Conservation (phyloP, 2,888 invertebrate species). For the Bhutanitis thaidina region DNA sequence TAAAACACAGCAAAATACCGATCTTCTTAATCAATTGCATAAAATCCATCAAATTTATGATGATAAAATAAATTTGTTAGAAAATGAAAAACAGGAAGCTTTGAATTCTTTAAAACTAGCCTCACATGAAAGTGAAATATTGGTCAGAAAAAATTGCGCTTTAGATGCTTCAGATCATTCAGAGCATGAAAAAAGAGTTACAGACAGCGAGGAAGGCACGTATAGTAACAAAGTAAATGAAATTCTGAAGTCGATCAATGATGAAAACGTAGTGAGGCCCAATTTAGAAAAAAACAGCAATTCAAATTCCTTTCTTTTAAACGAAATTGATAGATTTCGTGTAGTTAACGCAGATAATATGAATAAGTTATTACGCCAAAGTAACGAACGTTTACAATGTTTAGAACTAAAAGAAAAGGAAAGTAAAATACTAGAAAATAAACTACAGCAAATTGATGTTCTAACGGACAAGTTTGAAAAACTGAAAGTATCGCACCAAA, state of each 20-base stretch:
- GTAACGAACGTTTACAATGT: slow-evolving; percentile 38
- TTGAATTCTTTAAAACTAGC: slow-evolving; percentile 43
- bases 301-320: slow-evolving; percentile 36
- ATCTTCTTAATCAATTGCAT: slow-evolving; percentile 39
- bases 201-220: neutral
- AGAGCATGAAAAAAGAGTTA: slow-evolving; percentile 31
- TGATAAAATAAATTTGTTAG: slow-evolving; percentile 35
- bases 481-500: slow-evolving; percentile 36
- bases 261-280: slow-evolving; percentile 16
- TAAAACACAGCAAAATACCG: slow-evolving; percentile 40
- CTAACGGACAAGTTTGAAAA: slow-evolving; percentile 35
- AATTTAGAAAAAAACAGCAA: slow-evolving; percentile 32
- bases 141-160: slow-evolving; percentile 47
- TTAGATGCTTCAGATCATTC: slow-evolving; percentile 35
- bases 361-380: slow-evolving; percentile 25
- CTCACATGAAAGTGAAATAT: slow-evolving; percentile 52
- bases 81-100: slow-evolving; percentile 46
- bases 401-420: slow-evolving; percentile 45
- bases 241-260: neutral
- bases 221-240: neutral
- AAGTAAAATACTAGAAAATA: slow-evolving; percentile 42
- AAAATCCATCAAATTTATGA: slow-evolving; percentile 39
- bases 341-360: slow-evolving; percentile 4
- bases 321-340: slow-evolving; percentile 47
- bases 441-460: slow-evolving; percentile 29